A percentile compares a stretch with the other conserved stretches of the same genome.
These are phyloP conservation scores for Erebia palarica DNA, from an alignment of 2,888 invertebrate species.

Conservation along the genomic window DNA sequence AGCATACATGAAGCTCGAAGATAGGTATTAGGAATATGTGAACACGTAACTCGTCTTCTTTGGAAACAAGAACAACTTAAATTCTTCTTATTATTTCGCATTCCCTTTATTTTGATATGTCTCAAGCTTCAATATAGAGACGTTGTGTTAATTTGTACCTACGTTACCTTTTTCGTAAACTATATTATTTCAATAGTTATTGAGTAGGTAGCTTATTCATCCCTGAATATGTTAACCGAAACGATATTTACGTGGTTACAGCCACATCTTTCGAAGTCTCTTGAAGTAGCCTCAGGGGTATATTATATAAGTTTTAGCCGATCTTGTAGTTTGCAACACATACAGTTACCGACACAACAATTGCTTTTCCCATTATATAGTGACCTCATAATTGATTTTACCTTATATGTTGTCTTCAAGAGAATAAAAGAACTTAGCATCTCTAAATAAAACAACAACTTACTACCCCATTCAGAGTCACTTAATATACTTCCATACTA, in stretches of 20 bases:
- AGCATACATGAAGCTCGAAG: background rate
- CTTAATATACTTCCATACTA: too few relatives aligned
- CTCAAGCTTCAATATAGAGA: background rate
- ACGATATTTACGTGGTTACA: background rate
- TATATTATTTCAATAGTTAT: background rate
- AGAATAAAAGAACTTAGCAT: too few relatives aligned
- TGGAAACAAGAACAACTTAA: slow-evolving; percentile 5
- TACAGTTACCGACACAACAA: slow-evolving; percentile 7
- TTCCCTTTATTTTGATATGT: background rate
- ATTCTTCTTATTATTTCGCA: slow-evolving; percentile 11
- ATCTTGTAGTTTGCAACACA: slow-evolving; percentile 3
- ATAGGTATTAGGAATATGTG: slow-evolving; percentile 2
- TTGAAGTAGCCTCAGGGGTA: slow-evolving; percentile 11
- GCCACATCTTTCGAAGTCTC: background rate
- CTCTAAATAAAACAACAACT: too few relatives aligned
- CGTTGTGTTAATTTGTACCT: background rate
- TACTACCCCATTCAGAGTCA: too few relatives aligned
- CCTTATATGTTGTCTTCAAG: too few relatives aligned
- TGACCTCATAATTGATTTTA: background rate
- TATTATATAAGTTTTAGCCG: background rate
- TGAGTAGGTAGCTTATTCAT: background rate
- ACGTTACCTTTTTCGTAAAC: background rate
- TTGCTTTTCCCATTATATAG: background rate
- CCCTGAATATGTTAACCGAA: slow-evolving; percentile 5
- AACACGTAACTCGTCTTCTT: slow-evolving; percentile 11